Evolutionary conservation across 2,797 vertebrate species (phyloP), one percentile per base, ranked within the genome.

Genomic region (Carduelis carduelis): DNA sequence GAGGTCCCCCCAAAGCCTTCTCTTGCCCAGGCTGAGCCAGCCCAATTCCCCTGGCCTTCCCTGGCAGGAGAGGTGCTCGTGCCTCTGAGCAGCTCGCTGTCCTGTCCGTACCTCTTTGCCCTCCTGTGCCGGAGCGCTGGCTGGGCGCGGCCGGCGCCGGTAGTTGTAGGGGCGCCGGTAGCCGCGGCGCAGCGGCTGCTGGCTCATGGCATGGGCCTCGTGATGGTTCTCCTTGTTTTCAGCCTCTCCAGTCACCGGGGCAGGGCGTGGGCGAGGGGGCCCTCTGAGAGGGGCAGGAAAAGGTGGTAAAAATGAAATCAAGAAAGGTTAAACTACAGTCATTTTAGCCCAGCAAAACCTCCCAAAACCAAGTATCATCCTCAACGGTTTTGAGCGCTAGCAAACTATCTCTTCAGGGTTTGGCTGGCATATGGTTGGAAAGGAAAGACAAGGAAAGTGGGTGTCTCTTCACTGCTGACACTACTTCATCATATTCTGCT

Each of bases 211-310:
- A 6, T 1, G 95, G 79, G 97, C 93, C 12, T 97, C 98, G 14
- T 97, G 97, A 17, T 98, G 98, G 53, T 98, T 98, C 95, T 98
- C 98, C 47, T 98, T 98, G 74, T 98, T 98, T n/a, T 98, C 98
- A 52, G 94, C 91, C 89, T 98, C 98, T 47, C 97, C 98, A 8
- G 95, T 49, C 12, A 61, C 94, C 1, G 96, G 97, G 52, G 77
- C 75, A 65, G 98, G 96, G 49, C 97, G 97, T 13, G 98, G 97
- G 78, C 97, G 98, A 3, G 97, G 87, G 46, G 98, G 97, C 10
- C 97, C 97, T 89, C 98, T 98, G 78, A 88, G 5, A 86, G 30
- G 7, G 24, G 13, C 3, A 43, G 12, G 69, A 68, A 22, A 5
- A n/a, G 3, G 5, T 8, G 4, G 49, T 10, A 63, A 26, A 18